Conservation (phyloP, 2,888 invertebrate genomes). For the Flexamia atlantica region DNA sequence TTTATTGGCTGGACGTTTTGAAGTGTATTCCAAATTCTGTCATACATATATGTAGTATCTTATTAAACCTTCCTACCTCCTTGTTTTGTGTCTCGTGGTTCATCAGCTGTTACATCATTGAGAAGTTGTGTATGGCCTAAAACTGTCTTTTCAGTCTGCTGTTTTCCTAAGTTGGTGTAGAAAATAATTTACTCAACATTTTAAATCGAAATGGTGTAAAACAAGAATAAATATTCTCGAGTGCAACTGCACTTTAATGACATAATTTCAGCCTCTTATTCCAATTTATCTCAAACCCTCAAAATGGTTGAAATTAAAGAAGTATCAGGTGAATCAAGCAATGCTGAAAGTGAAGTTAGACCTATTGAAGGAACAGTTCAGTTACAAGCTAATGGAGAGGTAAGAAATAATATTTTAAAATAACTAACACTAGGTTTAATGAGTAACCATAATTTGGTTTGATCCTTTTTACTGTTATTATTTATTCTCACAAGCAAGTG, state of each 20-base stretch:
- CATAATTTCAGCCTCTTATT: background rate
- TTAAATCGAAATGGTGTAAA: background rate
- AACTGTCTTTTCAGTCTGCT: slow-evolving; percentile 20
- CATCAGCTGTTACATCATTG: background rate
- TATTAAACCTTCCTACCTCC: background rate
- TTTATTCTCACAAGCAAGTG: too few species aligned
- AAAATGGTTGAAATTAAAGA: slow-evolving; percentile 37
- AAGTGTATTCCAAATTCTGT: too few species aligned
- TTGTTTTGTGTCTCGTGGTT: background rate
- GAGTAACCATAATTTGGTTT: too few species aligned
- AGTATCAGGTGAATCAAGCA: slow-evolving; percentile 7
- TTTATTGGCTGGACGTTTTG: too few species aligned
- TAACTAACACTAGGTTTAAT: too few species aligned
- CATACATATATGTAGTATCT: too few species aligned
- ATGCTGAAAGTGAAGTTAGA: background rate
- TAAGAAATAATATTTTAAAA: background rate
- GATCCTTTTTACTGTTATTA: too few species aligned
- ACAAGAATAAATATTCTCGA: background rate
- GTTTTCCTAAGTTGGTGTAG: background rate
- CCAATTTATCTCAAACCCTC: background rate
- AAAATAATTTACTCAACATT: background rate
- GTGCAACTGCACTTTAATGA: background rate
- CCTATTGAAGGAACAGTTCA: slow-evolving; percentile 12
- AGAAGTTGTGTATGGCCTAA: background rate
- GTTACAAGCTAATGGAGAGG: slow-evolving; percentile 22